Evolutionary conservation across 2,797 vertebrate genomes (phyloP).

Genomic region (Enteromius fasciolatus): DNA sequence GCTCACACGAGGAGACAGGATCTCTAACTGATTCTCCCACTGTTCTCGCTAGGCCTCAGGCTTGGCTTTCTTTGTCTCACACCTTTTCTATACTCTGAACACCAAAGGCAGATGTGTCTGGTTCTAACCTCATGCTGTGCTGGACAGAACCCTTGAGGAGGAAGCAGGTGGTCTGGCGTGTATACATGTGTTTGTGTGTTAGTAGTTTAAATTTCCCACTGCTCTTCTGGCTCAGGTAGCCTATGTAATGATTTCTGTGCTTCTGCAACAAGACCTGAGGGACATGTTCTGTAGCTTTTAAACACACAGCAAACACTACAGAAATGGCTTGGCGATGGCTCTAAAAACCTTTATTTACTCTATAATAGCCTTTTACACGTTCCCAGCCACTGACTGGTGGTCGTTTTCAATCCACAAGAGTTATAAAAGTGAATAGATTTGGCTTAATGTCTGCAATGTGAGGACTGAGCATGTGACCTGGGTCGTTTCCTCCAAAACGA

Average conservation of each 20-base stretch:
- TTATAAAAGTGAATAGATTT: neutral
- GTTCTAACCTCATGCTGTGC: conserved; percentile 26
- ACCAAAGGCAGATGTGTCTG: conserved; percentile 31
- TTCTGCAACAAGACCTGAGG: conserved; percentile 29
- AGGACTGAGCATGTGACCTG: neutral
- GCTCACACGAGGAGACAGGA: conserved; percentile 34
- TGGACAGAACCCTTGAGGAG: conserved; percentile 34
- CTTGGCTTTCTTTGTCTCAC: conserved; percentile 4
- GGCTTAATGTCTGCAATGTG: neutral
- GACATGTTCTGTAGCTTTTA: conserved; percentile 9
- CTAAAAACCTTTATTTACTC: neutral
- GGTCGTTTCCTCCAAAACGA: neutral
- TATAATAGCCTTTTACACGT: conserved; percentile 17
- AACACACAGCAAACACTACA: conserved; percentile 19
- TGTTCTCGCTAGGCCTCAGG: conserved; percentile 37
- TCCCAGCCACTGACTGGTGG: neutral
- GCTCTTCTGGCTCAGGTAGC: conserved; percentile 28
- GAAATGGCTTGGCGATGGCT: neutral
- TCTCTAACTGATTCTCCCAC: conserved; percentile 38
- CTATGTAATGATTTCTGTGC: conserved; percentile 15
- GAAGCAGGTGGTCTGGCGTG: conserved; percentile 28
- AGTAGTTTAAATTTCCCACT: conserved; percentile 26
- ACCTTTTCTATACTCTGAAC: conserved; percentile 8
- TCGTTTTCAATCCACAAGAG: neutral
- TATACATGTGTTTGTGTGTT: conserved; percentile 22